Evolutionary conservation across 1,140 invertebrate species (phyloP), one percentile per base, ranked within the genome.

Genomic region (Ceratina calcarata): DNA sequence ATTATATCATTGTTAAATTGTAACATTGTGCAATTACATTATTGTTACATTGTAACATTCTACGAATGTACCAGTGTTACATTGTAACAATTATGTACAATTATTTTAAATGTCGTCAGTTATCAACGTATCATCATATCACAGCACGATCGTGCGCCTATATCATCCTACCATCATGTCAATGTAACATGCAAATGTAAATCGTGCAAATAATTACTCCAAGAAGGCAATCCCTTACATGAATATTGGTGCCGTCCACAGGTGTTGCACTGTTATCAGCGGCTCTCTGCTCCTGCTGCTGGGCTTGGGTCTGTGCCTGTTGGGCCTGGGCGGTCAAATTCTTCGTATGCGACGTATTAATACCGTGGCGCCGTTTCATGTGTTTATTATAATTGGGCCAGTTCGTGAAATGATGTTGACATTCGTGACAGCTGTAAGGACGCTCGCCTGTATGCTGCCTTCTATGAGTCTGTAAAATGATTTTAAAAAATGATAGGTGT

Each of bases 321-420:
- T 89, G 82, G n/a, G 81, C 78, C 27, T 89, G 91, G 4, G 2
- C 27, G 24, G 87, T 86, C 20, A 88, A 71, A 86, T 91, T 88
- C 66, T 91, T 93, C 13, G 90, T 88, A 51, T 90, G 90, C 7
- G 91, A 93, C 2, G 94, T 94, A 88, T 94, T 94, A 64, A 94
- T 94, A 45, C 94, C 94, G 80, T 96, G 96, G 57, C 95, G 89
- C 27, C 95, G 90, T 91, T 96, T 96, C 95, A 96, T 96, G 82
- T 96, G 96, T 83, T 96, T 96, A 85, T 96, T 96, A 80, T 95
- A 96, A 91, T 96, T 96, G 10, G 96, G 95, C 95, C 95, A 96
- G 90, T 96, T 96, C 2, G 95, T 96, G 81, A 96, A 96, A 86
- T 96, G 95, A 89, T 96, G 94, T 78, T 95, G 94, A 82, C 94